Base-by-base conservation (phyloP, 2,888 invertebrate genomes). In the Drosophila putrida region DNA sequence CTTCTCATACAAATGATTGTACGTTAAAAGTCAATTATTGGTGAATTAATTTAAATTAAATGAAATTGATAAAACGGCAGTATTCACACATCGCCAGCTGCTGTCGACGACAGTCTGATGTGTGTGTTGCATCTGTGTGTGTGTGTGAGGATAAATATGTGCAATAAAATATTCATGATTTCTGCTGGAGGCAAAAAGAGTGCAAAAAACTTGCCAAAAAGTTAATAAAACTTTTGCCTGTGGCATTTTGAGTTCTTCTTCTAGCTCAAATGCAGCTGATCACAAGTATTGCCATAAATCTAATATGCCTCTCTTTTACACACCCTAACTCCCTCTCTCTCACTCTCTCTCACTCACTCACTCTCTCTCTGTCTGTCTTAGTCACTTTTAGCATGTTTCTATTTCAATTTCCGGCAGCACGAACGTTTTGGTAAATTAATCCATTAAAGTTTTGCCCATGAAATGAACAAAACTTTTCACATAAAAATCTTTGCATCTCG, bases 21-120 rank as follows among this genome's bases (percentile, higher is more conserved):
- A 75, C 88, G 87, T 89, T 78, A 82, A 81, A 80, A 89, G 80
- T 78, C 82, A 84, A 86, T 86, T 88, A 89, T 71, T 84, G 82
- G 55, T 69, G 58, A 89, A 86, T 80, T 82, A 81, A 80, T 78
- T 82, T 82, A 71, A 84, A 89, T 89, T 82, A 75, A 89, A 87
- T 89, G 54, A 73, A 73, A 84, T 79, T 69, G 81, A 79, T 80
- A 72, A 80, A 82, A 66, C n/a, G 59, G 62, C 59, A 49, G 58
- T 44, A 58, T 78, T 70, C 59, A 71, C 78, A 70, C 78, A 71
- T 78, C 73, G 75, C 58, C 77, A 78, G 9, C 61, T 77, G 66
- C 60, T 60, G 69, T 64, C 61, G 64, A 38, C 68, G 63, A 27
- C 53, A 44, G 28, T 6, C 4, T 15, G 15, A 38, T 74, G n/a